Evolutionary conservation across 2,888 invertebrate genomes (phyloP), one percentile per base, ranked within the genome.

Genomic region (Epinotia brunnichana): DNA sequence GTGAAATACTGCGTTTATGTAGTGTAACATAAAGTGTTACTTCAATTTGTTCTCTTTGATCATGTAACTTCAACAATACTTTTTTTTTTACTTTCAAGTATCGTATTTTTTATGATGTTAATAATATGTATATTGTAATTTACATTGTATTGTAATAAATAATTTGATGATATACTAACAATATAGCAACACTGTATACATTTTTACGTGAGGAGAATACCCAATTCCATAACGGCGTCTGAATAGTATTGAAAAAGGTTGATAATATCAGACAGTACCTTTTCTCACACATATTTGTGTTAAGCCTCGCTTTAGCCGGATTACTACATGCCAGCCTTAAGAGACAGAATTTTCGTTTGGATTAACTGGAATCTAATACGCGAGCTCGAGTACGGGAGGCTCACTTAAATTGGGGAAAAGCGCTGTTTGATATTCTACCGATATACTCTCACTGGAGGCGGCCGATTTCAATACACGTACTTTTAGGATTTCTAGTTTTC

Each of bases 371-470:
- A 74, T 71, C 59, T 68, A 74, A 71, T 74, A 64, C 74, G 35
- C 48, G 41, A 29, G 63, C 68, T 56, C 21, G 61, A 74, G 71
- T 74, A 51, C 68, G 59, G 24, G 54, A 60, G 60, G 54, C 60
- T 74, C 74, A 68, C 59, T 71, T 48, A 68, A 74, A 74, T 71
- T 67, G 70, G 74, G 69, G 70, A 70, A 73, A 67, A 74, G 74
- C 74, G 70, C 67, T 66, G 56, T 62, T 70, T 67, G 61, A 68
- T 70, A 66, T 66, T 41, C 39, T 41, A 15, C 19, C 11, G 61
- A 70, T 29, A 19, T 70, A 57, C 9, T 35, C 10, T 3, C 11
- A 9, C 62, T 73, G 21, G 62, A 73, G 19, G 35, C 19, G 41
- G 41, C 60, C 39, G 39, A 60, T 19, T 60, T 3, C 10, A 21